phyloP scores from a whole-genome alignment of 2,888 invertebrate species.

The Xestia c-nigrum region DNA sequence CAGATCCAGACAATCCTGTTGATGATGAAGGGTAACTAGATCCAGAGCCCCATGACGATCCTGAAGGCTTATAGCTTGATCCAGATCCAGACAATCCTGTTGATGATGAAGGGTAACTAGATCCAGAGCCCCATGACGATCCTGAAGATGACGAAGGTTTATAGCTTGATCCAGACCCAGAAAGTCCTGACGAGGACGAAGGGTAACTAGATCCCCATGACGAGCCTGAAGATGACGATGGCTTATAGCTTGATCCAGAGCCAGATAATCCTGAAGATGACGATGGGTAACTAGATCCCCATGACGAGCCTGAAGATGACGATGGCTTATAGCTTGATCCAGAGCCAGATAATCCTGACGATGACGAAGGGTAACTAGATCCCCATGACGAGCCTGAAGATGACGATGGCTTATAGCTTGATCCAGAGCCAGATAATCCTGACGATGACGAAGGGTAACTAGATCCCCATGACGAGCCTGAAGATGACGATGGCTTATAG shows the following conservation, averaged over 20 bases:
- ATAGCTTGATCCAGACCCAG: conserved; percentile 13
- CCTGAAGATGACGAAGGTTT: conserved; percentile 41
- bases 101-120: conserved; percentile 33
- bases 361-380: conserved; percentile 37
- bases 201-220: conserved; percentile 31
- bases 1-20: conserved; percentile 16
- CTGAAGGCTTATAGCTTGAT: conserved; percentile 6
- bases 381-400: conserved; percentile 37
- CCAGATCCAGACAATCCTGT: conserved; percentile 18
- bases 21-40: conserved; percentile 41
- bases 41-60: conserved; percentile 30
- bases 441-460: conserved; percentile 25
- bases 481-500: conserved; percentile 49
- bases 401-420: conserved; percentile 24
- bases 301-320: conserved; percentile 23
- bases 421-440: conserved; percentile 21
- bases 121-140: conserved; percentile 38
- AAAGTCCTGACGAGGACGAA: conserved; percentile 29
- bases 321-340: conserved; percentile 13
- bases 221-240: conserved; percentile 47
- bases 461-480: conserved; percentile 29
- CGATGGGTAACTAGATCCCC: conserved; percentile 33
- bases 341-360: conserved; percentile 1
- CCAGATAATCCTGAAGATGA: conserved; percentile 23
- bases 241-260: conserved; percentile 33